Evolutionary conservation across 2,113 vertebrate genomes (phyloP).

Genomic region (Dryoscopus gambensis): DNA sequence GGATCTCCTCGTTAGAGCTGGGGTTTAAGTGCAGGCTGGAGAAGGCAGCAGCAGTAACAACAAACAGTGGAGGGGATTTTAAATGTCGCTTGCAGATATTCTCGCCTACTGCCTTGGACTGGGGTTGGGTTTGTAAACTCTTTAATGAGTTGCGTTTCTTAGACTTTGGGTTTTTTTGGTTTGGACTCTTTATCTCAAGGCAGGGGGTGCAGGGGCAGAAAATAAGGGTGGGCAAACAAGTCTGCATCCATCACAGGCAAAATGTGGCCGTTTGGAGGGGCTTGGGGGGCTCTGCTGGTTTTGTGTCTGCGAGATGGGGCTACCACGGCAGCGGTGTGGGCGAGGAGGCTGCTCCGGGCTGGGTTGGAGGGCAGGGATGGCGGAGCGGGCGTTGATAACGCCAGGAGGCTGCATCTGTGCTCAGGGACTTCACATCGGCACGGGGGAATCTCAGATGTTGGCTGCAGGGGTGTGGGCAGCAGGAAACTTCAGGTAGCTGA

Average conservation of each 20-base stretch:
- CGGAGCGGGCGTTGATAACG: not conserved
- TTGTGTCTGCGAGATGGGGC: not conserved
- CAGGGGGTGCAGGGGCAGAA: not conserved
- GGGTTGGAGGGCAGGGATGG: not conserved
- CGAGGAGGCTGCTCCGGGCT: not conserved
- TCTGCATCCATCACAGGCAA: not conserved
- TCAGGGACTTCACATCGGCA: not conserved
- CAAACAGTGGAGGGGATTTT: conserved; percentile 6
- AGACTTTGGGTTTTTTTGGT: not conserved
- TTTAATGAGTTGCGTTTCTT: not conserved
- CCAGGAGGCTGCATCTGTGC: not conserved
- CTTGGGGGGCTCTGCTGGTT: not conserved
- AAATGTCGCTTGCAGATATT: not conserved
- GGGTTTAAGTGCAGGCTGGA: conserved; percentile 9
- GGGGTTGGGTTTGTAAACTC: not conserved
- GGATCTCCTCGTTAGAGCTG: not conserved
- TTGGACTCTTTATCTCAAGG: not conserved
- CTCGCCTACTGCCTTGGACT: not conserved
- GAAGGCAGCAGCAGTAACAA: conserved; percentile 8
- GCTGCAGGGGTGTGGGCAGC: not conserved
- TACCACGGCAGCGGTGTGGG: not conserved
- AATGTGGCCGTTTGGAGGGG: not conserved
- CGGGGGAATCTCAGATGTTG: not conserved
- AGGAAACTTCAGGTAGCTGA: not conserved
- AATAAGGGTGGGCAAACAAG: not conserved